Base-by-base conservation (phyloP, 2,113 vertebrate species). In the Scatophagus argus region DNA sequence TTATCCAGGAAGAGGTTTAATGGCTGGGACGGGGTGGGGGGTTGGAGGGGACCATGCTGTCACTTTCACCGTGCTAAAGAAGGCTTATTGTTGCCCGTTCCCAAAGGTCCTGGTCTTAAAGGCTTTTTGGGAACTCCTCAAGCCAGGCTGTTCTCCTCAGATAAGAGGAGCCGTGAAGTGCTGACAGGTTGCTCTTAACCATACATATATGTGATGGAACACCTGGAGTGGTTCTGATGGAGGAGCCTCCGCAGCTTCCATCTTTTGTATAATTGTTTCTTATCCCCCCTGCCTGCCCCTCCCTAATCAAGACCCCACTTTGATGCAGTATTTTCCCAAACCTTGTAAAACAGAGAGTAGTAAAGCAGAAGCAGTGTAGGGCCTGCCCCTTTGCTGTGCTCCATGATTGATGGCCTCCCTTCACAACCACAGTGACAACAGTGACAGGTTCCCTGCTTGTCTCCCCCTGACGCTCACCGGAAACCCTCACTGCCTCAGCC, bases 1-100 rank as follows among this genome's bases (percentile, higher is more conserved):
- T 94, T 93, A 91, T 90, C 90, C 93, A 92, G 90, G 90, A 88
- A 88, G 85, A 91, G 92, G 41, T 92, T 92, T 92, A 91, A 90
- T 92, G 74, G 89, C 74, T 23, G 52, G 32, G 77, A 77, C 46
- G 36, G 62, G 67, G 25, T 43, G 52, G 13, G 69, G 77, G 87
- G 74, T 44, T n/a, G n/a, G n/a, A 74, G 73, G 34, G 84, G 83
- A 84, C 85, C 87, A 86, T 79, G 90, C 93, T 91, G 92, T 93
- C 93, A 93, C 90, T 90, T 91, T 92, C 87, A 78, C 79, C 5
- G 6, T 39, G 63, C 85, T 87, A 77, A 87, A 91, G 87, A 78
- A 90, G 81, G 81, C 87, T 89, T 74, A 91, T 93, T 92, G 92
- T 90, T 77, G 58, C 58, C 61, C 5, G 25, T 54, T 92, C 81